These are phyloP conservation scores for Dasyornis broadbenti DNA, from an alignment of 2,113 vertebrate genomes.

Conservation along the genomic window DNA sequence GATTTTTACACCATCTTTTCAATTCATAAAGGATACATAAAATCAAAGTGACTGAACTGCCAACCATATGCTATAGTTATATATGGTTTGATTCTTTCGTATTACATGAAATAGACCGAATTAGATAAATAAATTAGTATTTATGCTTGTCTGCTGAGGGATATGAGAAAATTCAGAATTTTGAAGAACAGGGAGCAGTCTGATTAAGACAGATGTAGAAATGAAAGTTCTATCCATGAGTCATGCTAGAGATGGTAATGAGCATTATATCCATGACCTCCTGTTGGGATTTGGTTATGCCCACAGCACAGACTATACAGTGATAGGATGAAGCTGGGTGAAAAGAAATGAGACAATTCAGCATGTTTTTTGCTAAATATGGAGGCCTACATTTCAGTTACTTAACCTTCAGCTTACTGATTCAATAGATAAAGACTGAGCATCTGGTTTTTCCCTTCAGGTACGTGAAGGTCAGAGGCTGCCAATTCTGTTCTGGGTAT, in stretches of 20 bases:
- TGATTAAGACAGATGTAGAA: neutral
- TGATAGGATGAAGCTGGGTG: neutral
- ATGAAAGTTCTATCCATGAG: neutral
- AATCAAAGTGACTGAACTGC: neutral
- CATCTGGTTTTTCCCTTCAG: neutral
- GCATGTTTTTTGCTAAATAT: neutral
- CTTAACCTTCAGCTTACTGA: neutral
- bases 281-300: neutral
- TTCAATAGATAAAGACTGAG: neutral
- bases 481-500: neutral
- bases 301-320: neutral
- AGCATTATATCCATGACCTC: neutral
- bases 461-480: neutral
- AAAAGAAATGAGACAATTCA: neutral
- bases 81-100: neutral
- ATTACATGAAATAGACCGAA: neutral
- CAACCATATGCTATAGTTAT: accelerated
- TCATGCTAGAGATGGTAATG: neutral
- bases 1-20: neutral
- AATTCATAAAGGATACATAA: neutral
- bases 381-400: neutral
- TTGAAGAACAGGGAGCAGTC: neutral
- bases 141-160: neutral
- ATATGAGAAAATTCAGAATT: neutral
- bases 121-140: neutral